These are phyloP conservation scores for Spialia ferax DNA, from an alignment of 2,888 invertebrate genomes.

Conservation along the genomic window DNA sequence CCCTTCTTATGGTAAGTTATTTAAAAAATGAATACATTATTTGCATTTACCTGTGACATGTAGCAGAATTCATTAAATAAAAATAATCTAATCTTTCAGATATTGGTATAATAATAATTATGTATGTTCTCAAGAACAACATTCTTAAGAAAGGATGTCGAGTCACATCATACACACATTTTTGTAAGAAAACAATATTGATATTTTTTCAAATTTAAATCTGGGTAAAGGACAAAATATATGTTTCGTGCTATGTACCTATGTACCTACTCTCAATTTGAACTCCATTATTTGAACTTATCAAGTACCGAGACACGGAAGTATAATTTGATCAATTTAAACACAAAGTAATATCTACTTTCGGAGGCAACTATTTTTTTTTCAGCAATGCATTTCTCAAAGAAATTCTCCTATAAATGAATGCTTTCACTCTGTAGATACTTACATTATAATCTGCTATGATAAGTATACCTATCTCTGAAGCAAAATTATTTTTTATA, in stretches of 20 bases:
- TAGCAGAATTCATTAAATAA: neutral
- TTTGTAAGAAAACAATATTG: neutral
- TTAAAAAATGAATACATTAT: neutral
- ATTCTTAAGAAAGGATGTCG: neutral
- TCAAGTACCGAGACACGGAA: neutral
- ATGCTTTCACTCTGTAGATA: neutral
- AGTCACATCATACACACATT: neutral
- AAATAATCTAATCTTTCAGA: conserved; percentile 16
- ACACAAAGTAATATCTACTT: no score
- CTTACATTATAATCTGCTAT: no score
- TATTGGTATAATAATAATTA: neutral
- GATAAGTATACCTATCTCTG: no score
- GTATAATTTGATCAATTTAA: neutral
- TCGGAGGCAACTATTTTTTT: neutral
- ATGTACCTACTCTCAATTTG: no score
- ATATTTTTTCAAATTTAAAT: neutral
- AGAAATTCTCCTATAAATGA: neutral
- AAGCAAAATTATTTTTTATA: no score
- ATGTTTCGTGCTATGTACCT: no score
- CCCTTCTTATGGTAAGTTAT: neutral
- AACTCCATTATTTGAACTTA: neutral
- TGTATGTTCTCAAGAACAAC: neutral
- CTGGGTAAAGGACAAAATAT: neutral
- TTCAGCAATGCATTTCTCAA: neutral
- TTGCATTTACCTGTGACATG: neutral